These are phyloP conservation scores for Lasiurus borealis DNA, from an alignment of 2,113 vertebrate species.

Conservation along the genomic window DNA sequence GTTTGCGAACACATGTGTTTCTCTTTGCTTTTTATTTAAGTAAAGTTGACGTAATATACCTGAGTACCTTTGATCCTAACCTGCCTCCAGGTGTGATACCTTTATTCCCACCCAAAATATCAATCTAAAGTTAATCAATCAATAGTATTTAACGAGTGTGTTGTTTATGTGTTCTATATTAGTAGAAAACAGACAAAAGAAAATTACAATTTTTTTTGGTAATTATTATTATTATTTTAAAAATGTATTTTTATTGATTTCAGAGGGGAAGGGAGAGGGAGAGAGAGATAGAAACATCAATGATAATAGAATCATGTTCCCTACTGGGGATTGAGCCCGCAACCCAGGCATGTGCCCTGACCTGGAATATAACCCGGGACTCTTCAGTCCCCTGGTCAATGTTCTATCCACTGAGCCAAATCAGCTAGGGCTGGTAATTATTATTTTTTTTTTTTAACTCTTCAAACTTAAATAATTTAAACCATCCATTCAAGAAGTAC, in stretches of 20 bases:
- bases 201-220: constrained; percentile 23
- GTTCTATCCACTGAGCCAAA: no score
- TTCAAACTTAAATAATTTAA: not conserved
- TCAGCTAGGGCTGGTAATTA: not conserved
- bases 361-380: no score
- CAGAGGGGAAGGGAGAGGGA: no score
- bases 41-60: not conserved
- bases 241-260: no score
- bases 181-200: not conserved
- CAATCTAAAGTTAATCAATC: constrained; percentile 12
- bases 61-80: constrained; percentile 34
- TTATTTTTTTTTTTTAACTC: not conserved
- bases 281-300: no score
- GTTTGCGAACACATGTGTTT: not conserved
- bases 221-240: not conserved
- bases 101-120: constrained; percentile 14
- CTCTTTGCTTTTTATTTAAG: not conserved
- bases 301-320: no score
- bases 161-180: not conserved
- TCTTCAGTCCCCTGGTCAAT: no score
- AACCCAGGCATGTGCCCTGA: no score
- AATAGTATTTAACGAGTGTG: not conserved
- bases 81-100: not conserved
- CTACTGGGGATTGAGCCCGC: no score
- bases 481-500: not conserved